Evolutionary conservation across 2,797 vertebrate genomes (phyloP).

Genomic region (Zalophus californianus): DNA sequence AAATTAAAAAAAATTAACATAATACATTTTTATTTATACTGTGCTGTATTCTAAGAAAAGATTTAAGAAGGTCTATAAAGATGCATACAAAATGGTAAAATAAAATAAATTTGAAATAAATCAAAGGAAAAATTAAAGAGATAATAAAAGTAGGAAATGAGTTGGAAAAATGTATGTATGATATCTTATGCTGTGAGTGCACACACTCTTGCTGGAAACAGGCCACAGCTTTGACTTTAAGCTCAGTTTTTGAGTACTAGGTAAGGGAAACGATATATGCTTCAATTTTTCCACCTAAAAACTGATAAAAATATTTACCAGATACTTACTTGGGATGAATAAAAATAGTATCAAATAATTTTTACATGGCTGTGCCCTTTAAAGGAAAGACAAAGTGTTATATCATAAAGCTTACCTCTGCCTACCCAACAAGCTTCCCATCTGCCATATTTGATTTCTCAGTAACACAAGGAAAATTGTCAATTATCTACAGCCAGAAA

Average conservation of each 20-base stretch:
- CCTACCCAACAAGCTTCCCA: background rate
- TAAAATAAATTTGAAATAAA: background rate
- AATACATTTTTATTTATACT: constrained; percentile 26
- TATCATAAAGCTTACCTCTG: background rate
- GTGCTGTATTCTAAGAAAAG: background rate
- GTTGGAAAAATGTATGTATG: background rate
- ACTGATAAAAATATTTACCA: background rate
- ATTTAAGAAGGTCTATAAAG: background rate
- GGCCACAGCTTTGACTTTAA: background rate
- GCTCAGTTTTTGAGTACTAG: constrained; percentile 13
- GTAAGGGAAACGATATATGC: background rate
- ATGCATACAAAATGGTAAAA: background rate
- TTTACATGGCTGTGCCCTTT: background rate
- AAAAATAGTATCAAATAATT: constrained; percentile 47
- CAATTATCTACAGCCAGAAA: constrained; percentile 44
- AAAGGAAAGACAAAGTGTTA: background rate
- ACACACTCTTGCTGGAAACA: background rate
- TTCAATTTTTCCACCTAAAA: background rate
- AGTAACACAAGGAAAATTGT: constrained; percentile 27
- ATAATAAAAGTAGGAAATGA: constrained; percentile 4
- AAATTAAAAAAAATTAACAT: background rate
- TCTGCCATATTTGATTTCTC: constrained; percentile 2
- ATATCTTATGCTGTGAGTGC: background rate
- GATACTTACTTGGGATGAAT: background rate
- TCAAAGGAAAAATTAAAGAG: background rate